These are phyloP conservation scores for Dasypolia templi DNA, from an alignment of 2,888 invertebrate genomes.

Conservation along the genomic window DNA sequence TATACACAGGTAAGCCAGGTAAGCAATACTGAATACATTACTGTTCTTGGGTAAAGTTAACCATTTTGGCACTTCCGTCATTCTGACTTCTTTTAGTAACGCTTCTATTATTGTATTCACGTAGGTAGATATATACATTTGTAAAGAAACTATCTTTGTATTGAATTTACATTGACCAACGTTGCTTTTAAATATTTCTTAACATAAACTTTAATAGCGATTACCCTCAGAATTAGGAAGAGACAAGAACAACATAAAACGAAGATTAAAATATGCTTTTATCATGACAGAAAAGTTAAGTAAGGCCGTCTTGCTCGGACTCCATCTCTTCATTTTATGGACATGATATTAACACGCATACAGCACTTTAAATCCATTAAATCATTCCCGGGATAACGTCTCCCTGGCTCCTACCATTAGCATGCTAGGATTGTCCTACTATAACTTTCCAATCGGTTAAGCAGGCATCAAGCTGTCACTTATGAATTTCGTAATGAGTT, in stretches of 20 bases:
- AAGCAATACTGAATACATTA: constrained; percentile 49
- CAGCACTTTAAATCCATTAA: constrained; percentile 86
- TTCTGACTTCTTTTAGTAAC: constrained; percentile 53
- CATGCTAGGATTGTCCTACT: constrained; percentile 75
- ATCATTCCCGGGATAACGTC: constrained; percentile 81
- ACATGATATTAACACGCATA: constrained; percentile 82
- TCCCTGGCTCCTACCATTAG: constrained; percentile 76
- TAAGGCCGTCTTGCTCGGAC: constrained; percentile 67
- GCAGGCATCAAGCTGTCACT: constrained; percentile 69
- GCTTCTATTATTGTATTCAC: constrained; percentile 37
- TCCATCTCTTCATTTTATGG: constrained; percentile 77
- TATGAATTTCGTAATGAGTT: constrained; percentile 78
- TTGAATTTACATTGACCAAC: constrained; percentile 14
- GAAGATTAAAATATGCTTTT: constrained; percentile 44
- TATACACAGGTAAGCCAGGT: constrained; percentile 61
- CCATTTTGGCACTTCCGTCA: constrained; percentile 70
- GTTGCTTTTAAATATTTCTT: constrained; percentile 21
- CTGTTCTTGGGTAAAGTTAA: constrained; percentile 64
- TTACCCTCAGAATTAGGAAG: not conserved
- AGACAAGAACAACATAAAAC: constrained; percentile 49
- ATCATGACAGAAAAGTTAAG: constrained; percentile 57
- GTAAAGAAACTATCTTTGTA: constrained; percentile 25
- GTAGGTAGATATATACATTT: constrained; percentile 6
- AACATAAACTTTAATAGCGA: constrained; percentile 9
- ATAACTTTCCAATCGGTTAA: constrained; percentile 76